Conservation (phyloP, 2,888 invertebrate species). For the Drosophila emarginata region DNA sequence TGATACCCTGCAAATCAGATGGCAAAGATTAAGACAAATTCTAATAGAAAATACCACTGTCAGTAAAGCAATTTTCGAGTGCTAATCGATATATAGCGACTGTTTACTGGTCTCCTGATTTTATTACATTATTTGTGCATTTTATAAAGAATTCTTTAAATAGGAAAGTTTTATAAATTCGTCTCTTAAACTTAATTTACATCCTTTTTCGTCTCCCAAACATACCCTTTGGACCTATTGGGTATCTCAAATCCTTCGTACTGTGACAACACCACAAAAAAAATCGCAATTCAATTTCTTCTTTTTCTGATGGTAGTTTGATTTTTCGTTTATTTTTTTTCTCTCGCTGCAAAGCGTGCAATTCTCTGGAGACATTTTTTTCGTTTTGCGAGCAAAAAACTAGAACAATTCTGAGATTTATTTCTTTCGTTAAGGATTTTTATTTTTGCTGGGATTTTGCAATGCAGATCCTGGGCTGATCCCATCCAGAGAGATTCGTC, state of each 20-base stretch:
- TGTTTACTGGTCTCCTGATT: too few relatives aligned
- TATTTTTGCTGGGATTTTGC: constrained; percentile 57
- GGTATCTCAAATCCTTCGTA: constrained; percentile 45
- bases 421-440: constrained; percentile 76
- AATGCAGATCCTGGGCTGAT: constrained; percentile 67
- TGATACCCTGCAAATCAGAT: neutral
- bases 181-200: too few relatives aligned
- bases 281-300: constrained; percentile 23
- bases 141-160: too few relatives aligned
- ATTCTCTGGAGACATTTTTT: constrained; percentile 71
- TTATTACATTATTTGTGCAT: too few relatives aligned
- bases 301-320: constrained; percentile 47
- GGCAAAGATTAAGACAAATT: too few relatives aligned
- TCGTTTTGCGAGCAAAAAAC: constrained; percentile 58
- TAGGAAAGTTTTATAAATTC: too few relatives aligned
- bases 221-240: neutral
- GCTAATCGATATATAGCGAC: too few relatives aligned
- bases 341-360: constrained; percentile 60
- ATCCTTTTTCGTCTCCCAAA: neutral
- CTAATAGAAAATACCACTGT: too few relatives aligned
- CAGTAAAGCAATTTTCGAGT: too few relatives aligned
- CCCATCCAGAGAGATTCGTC: constrained; percentile 41
- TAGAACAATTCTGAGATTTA: constrained; percentile 68
- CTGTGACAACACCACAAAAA: constrained; percentile 49
- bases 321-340: neutral